Evolutionary conservation across 35 echinoderm and acorn worm genomes (phyloP).

Genomic region (Ophiothrix spiculata): DNA sequence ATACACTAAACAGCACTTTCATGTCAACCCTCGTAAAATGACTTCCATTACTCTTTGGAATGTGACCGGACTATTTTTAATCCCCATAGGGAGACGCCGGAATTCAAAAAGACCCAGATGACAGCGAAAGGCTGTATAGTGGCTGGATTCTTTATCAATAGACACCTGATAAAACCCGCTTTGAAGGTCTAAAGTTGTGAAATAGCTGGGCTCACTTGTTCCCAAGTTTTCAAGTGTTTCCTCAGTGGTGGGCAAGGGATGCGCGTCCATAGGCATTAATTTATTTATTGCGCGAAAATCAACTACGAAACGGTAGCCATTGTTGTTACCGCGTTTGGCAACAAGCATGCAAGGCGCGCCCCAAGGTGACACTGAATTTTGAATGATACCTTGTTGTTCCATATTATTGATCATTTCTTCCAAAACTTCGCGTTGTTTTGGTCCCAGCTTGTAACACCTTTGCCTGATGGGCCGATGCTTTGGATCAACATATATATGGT

Average conservation of each 20-base stretch:
- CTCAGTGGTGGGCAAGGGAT: constrained; percentile 7
- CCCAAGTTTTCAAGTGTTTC: constrained; percentile 4
- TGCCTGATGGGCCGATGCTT: neutral
- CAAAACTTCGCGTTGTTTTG: neutral
- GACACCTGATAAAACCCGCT: neutral
- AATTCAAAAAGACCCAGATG: constrained; percentile 36
- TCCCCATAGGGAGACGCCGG: constrained; percentile 20
- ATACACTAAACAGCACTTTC: constrained; percentile 23
- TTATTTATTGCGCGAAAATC: constrained; percentile 34
- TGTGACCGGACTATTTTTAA: constrained; percentile 9
- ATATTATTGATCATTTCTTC: neutral
- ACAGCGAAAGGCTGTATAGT: constrained; percentile 25
- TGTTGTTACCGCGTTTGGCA: neutral
- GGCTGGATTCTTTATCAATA: neutral
- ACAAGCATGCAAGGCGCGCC: neutral
- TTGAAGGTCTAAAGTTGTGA: neutral
- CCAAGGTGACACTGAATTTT: neutral
- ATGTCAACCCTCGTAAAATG: constrained; percentile 19
- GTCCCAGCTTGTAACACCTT: neutral
- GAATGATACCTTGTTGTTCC: neutral
- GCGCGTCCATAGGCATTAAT: constrained; percentile 18
- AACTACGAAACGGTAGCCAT: constrained; percentile 27
- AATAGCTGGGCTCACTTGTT: neutral
- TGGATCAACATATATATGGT: neutral
- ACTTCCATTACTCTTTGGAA: constrained; percentile 46